Evolutionary conservation across 1,140 invertebrate genomes (phyloP).

Genomic region (Alviniconcha marisindica): DNA sequence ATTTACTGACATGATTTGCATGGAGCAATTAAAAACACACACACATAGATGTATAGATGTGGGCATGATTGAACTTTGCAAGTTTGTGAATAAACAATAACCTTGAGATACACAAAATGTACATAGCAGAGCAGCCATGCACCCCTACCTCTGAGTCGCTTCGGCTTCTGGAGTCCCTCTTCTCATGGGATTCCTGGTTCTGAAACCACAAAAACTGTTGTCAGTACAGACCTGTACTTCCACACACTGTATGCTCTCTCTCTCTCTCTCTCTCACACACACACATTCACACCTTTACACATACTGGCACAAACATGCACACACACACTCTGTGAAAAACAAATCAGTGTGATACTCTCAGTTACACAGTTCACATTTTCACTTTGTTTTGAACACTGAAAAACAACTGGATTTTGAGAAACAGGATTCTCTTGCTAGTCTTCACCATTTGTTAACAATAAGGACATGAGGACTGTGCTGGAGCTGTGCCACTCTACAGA

Average conservation of each 20-base stretch:
- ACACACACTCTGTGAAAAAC: too few relatives aligned
- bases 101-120: not conserved
- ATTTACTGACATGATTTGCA: not conserved
- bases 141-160: not conserved
- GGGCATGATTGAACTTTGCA: not conserved
- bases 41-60: not conserved
- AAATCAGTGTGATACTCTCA: not conserved
- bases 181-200: slow-evolving; percentile 24
- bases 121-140: not conserved
- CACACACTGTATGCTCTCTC: not conserved
- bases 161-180: not conserved
- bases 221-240: too few relatives aligned
- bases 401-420: not conserved
- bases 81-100: not conserved
- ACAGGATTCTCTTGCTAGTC: not conserved
- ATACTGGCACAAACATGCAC: not conserved
- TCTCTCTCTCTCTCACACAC: not conserved
- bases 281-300: not conserved
- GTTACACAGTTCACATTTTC: too few relatives aligned
- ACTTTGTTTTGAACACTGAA: too few relatives aligned
- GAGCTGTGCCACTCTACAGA: too few relatives aligned
- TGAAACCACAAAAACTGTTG: not conserved
- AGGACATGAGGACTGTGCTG: too few relatives aligned
- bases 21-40: not conserved
- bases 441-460: too few relatives aligned